Evolutionary conservation across 2,888 invertebrate species (phyloP), one percentile per base, ranked within the genome.

Genomic region (Cyrtodaria siliqua): DNA sequence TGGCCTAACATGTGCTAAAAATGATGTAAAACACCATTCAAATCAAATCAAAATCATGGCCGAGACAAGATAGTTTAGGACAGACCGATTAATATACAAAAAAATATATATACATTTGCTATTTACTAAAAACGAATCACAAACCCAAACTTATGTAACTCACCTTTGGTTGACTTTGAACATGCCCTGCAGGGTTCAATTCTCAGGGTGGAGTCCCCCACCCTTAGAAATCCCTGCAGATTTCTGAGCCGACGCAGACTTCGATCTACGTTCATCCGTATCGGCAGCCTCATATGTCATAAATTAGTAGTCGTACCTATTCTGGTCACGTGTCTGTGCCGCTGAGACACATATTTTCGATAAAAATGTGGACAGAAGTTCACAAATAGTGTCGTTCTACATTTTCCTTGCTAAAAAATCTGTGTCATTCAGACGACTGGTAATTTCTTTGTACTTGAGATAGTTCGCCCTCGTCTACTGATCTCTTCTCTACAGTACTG

Each of bases 211-310:
- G 71, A 50, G 27, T 62, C 55, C 56, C 80, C 67, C 53, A 61
- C 66, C 60, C 73, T 27, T 27, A 86, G 57, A 16, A 82, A 61
- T n/a, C 76, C 72, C 57, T 77, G 84, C 59, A 85, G 66, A 52
- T 84, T 77, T 44, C 70, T 62, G 60, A 89, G 71, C 18, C 89
- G 82, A 53, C 84, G 85, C 53, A 82, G 77, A 67, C 86, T 85
- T 59, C 84, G 80, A 67, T 89, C 87, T 27, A 82, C 85, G 81
- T 83, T 89, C 89, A 89, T 87, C 67, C 84, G 84, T 64, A 73
- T 62, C 55, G 73, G 63, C 59, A 74, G 64, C 81, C 82, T 79
- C 89, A 88, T 88, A 78, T 69, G 84, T 73, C 74, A 79, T 61
- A 33, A 50, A 67, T 67, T 8, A n/a, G 53, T 38, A 24, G 9